These are phyloP conservation scores for Neofelis nebulosa DNA, from an alignment of 2,113 vertebrate genomes.

Conservation along the genomic window DNA sequence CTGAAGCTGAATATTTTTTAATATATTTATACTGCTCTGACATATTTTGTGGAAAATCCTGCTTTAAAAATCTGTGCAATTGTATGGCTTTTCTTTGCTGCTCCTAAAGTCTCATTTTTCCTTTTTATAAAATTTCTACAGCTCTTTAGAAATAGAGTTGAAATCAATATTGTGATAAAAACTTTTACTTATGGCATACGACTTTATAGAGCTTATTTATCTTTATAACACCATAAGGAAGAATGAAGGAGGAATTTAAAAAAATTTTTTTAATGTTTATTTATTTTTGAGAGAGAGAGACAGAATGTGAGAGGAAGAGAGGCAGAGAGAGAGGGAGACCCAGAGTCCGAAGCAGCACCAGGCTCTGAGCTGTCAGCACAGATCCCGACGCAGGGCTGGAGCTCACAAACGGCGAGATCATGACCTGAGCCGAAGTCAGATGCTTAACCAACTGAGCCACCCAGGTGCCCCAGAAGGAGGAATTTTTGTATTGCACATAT, in stretches of 20 bases:
- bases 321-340: too few relatives aligned
- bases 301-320: too few relatives aligned
- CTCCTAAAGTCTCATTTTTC: conserved; percentile 10
- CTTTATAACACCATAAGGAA: background rate
- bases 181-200: background rate
- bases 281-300: too few relatives aligned
- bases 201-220: background rate
- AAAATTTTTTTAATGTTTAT: too few relatives aligned
- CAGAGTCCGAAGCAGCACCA: too few relatives aligned
- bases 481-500: background rate
- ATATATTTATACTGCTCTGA: background rate
- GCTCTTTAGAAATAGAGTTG: conserved; percentile 22
- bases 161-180: conserved; percentile 2
- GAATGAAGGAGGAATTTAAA: background rate
- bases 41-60: background rate
- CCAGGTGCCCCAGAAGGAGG: background rate
- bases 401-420: too few relatives aligned
- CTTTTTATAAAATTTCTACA: conserved; percentile 19
- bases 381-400: too few relatives aligned
- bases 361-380: too few relatives aligned
- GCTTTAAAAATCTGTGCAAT: conserved; percentile 38
- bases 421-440: too few relatives aligned
- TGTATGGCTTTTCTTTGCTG: conserved; percentile 14
- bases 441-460: too few relatives aligned
- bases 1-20: background rate